Conservation (phyloP, 2,888 invertebrate genomes). For the Smittia sp. region DNA sequence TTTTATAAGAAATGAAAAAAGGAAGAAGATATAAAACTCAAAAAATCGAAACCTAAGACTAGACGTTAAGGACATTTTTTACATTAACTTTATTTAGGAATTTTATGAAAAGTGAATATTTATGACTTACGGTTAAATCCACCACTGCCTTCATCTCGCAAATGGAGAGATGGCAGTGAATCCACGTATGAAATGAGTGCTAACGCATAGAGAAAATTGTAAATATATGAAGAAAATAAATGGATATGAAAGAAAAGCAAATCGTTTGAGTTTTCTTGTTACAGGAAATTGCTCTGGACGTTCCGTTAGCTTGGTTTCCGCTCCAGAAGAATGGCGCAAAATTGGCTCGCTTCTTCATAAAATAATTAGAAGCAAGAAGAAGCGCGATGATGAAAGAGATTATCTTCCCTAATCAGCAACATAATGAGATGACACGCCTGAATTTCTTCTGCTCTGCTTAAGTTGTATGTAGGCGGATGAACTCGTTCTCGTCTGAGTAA, state of each 20-base stretch:
- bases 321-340: too few relatives aligned
- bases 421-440: not conserved
- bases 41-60: constrained; percentile 43
- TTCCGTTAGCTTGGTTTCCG: not conserved
- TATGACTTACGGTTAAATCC: constrained; percentile 18
- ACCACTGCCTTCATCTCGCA: too few relatives aligned
- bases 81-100: constrained; percentile 27
- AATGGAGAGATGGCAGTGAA: not conserved
- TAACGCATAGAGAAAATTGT: constrained; percentile 8
- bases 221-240: constrained; percentile 23
- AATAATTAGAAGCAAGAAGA: not conserved
- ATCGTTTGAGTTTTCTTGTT: not conserved
- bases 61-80: constrained; percentile 42
- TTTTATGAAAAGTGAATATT: constrained; percentile 30
- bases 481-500: not conserved
- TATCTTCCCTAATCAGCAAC: not conserved
- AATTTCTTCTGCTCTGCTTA: not conserved
- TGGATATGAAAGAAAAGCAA: not conserved
- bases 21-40: constrained; percentile 36
- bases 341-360: not conserved
- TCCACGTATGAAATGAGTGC: constrained; percentile 7
- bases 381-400: not conserved
- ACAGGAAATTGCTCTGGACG: not conserved
- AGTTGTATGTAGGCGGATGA: not conserved
- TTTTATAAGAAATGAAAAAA: constrained; percentile 14